phyloP scores from a whole-genome alignment of 2,888 invertebrate genomes.

The Agriopis marginaria region DNA sequence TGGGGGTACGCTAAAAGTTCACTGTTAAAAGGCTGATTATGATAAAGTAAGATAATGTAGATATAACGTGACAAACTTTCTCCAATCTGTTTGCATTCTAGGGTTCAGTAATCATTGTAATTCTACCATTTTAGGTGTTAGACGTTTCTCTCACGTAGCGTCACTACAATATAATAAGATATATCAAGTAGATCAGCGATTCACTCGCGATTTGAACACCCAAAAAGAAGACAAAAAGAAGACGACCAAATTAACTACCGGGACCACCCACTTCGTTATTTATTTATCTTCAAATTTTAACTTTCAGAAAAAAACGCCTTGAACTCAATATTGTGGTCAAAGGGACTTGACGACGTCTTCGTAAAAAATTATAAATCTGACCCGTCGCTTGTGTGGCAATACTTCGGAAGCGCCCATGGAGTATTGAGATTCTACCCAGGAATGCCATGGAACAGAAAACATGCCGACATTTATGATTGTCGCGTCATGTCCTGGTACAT shows the following conservation, averaged over 20 bases:
- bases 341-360: constrained; percentile 93
- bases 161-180: too few species aligned
- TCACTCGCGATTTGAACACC: too few species aligned
- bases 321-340: constrained; percentile 94
- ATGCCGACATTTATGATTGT: constrained; percentile 94
- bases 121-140: background rate
- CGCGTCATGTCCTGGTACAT: constrained; percentile 98
- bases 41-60: constrained; percentile 27
- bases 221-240: too few species aligned
- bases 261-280: background rate
- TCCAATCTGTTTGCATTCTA: background rate
- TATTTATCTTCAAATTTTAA: constrained; percentile 19
- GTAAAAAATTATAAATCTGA: constrained; percentile 94
- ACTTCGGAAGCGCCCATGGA: constrained; percentile 97
- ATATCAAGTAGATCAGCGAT: too few species aligned
- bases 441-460: constrained; percentile 87
- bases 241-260: background rate
- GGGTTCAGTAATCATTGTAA: background rate
- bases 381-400: constrained; percentile 98
- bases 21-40: too few species aligned
- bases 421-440: constrained; percentile 97
- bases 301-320: constrained; percentile 72
- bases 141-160: background rate
- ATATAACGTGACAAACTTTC: background rate
- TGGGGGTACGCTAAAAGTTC: too few species aligned